Evolutionary conservation across 2,888 invertebrate species (phyloP), one percentile per base, ranked within the genome.

Genomic region (Drosophila acutilabella): DNA sequence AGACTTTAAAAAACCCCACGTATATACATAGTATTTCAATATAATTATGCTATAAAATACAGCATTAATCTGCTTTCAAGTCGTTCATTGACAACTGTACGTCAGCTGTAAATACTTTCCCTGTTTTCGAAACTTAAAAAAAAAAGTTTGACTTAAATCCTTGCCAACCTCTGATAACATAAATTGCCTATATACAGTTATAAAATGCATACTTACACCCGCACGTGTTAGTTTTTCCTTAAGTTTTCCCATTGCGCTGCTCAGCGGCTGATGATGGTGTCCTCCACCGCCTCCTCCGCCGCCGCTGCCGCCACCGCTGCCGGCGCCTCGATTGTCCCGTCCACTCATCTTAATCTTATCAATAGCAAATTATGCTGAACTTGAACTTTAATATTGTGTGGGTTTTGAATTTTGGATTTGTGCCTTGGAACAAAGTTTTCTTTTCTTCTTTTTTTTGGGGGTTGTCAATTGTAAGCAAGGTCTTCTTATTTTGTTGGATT

Each of bases 291-390:
- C 75, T 7, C 80, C 78, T 47, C 90, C 90, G 60, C 83, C 74
- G 33, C 86, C 80, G 23, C 90, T 88, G 66, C 90, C 82, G 68
- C 82, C 77, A 64, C 84, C 84, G 45, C 80, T 71, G 71, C 90
- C 90, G 79, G 87, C 89, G 66, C 89, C 88, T 70, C 91, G 89
- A 80, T 90, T 91, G 67, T 92, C 92, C 61, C 91, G 90, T 84
- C 92, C 92, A 88, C 92, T 92, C 92, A 92, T 92, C 84, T 85
- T 89, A 78, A 92, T 92, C 84, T 85, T 89, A 78, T 77, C 73
- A 71, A 41, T 61, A 14, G 26, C 53, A 58, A 54, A 47, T 71
- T 44, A 70, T 69, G 61, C 64, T 84, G 67, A 78, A 74, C 81
- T 86, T 86, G 74, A 86, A 79, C 80, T 79, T 53, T 26, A 47